These are phyloP conservation scores for Monarcha castaneiventris DNA, from an alignment of 2,113 vertebrate genomes.

Conservation along the genomic window DNA sequence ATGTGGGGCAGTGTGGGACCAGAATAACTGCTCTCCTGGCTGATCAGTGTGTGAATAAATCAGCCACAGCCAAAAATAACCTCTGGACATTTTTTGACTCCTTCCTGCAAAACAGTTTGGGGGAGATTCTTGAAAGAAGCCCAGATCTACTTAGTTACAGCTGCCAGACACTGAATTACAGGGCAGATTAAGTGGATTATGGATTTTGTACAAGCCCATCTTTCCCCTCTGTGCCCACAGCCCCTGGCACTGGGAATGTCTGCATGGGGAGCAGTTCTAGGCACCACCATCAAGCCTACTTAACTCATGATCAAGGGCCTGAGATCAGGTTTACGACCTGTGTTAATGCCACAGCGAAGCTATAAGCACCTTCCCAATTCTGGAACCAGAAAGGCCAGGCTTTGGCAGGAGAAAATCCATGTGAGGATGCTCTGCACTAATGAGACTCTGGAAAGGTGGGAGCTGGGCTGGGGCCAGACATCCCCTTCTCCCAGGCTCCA, in stretches of 20 bases:
- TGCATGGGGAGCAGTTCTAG: neutral
- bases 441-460: neutral
- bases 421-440: neutral
- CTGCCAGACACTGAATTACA: neutral
- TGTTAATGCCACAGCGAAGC: neutral
- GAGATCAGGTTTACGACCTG: neutral
- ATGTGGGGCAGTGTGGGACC: conserved; percentile 49
- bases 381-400: neutral
- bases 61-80: conserved; percentile 39
- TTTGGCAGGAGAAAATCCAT: neutral
- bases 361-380: neutral
- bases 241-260: neutral
- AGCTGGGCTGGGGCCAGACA: fast-evolving
- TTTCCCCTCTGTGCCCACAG: neutral
- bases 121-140: neutral
- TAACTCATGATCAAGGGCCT: neutral
- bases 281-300: neutral
- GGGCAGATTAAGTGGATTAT: neutral
- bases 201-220: neutral
- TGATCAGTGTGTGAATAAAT: neutral
- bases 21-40: conserved; percentile 26
- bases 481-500: neutral
- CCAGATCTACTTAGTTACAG: neutral
- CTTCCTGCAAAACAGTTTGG: neutral
- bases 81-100: neutral